These are phyloP conservation scores for Lasioglossum zephyrum DNA, from an alignment of 2,888 invertebrate species.

Conservation along the genomic window DNA sequence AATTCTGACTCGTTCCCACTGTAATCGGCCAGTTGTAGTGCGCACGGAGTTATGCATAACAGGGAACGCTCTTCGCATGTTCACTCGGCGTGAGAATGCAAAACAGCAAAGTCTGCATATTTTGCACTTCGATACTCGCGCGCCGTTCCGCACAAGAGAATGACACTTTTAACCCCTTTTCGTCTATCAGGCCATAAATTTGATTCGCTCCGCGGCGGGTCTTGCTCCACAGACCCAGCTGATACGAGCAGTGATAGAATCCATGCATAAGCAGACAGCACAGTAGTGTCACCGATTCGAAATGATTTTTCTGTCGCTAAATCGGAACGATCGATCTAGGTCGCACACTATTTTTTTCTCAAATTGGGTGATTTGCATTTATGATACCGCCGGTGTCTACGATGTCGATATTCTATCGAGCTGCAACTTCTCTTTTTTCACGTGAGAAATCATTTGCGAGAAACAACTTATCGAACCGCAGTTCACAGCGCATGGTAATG, in stretches of 20 bases:
- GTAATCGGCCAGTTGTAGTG: background rate
- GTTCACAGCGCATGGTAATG: background rate
- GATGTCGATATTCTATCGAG: too few relatives aligned
- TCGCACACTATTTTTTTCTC: background rate
- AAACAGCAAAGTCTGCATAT: slow-evolving; percentile 67
- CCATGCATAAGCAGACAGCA: slow-evolving; percentile 29
- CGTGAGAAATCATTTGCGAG: background rate
- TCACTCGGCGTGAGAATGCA: slow-evolving; percentile 38
- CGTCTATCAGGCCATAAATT: slow-evolving; percentile 66
- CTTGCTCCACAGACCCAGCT: slow-evolving; percentile 15
- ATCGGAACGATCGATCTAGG: background rate
- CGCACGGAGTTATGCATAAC: background rate
- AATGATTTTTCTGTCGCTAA: slow-evolving; percentile 3
- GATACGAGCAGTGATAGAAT: slow-evolving; percentile 40
- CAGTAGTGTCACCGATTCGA: background rate
- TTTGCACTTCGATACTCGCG: slow-evolving; percentile 66
- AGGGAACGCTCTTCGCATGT: slow-evolving; percentile 10
- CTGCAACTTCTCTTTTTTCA: background rate
- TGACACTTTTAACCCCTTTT: slow-evolving; percentile 55
- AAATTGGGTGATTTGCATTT: background rate
- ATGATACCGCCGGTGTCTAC: too few relatives aligned
- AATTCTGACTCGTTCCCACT: background rate
- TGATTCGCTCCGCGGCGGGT: slow-evolving; percentile 54
- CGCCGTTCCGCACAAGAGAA: slow-evolving; percentile 33
- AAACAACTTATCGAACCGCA: background rate